Evolutionary conservation across 2,797 vertebrate genomes (phyloP), one percentile per base, ranked within the genome.

Genomic region (Aplochiton taeniatus): DNA sequence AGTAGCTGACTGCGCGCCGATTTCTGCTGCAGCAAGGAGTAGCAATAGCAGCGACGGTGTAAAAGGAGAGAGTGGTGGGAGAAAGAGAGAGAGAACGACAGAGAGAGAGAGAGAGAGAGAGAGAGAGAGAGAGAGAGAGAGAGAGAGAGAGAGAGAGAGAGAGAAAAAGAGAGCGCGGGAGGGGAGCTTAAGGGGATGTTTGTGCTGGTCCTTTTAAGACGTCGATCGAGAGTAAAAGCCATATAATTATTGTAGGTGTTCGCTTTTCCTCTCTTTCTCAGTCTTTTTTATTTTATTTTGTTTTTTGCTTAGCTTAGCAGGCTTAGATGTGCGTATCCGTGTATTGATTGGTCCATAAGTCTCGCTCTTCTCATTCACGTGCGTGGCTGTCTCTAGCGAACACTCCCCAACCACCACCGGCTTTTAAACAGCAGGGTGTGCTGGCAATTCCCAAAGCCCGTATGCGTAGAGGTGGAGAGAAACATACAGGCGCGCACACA

Each of bases 1-100:
- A 62, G 49, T 62, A 62, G 60, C 48, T 62, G 60, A 62, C 60
- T 51, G 60, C 60, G 60, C 60, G 60, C 48, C 60, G 60, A 62
- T 51, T 52, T 62, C 60, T 62, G 60, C 60, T 62, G 60, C 60
- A 62, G 59, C 59, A 31, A 31, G 31, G 31, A 31, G 47, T 48
- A 61, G 20, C 60, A 62, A 48, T 31, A 48, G 48, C 31, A 62
- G 59, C 59, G 50, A 31, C 59, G 20, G 48, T 62, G n/a, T 51
- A 51, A 51, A 62, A 42, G 49, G 31, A 62, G 48, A 61, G 47
- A 51, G 42, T 16, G 13, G 14, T 11, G 17, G 47, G 58, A 12
- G 17, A 18, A 44, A 46, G 44, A 17, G 19, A 19, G 52, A 54
- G 19, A 9, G 10, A n/a, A n/a, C 17, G 18, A 12, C 4, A 18